Base-by-base conservation (phyloP, 2,113 vertebrate species). In the Chauna torquata region DNA sequence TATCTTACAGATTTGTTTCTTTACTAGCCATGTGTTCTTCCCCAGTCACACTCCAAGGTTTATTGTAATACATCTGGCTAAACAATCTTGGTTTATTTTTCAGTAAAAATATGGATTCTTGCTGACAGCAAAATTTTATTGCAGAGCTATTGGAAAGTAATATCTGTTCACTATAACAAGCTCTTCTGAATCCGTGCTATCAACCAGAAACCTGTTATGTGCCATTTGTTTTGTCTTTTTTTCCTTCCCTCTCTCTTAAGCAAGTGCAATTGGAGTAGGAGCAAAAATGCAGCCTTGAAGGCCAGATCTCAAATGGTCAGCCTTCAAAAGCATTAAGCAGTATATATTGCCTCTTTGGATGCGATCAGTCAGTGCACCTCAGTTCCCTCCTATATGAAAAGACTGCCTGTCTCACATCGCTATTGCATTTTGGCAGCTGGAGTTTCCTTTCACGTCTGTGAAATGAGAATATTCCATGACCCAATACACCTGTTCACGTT, bases 71-170 rank as follows among this genome's bases (percentile, higher is more conserved):
- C 19, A 88, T 75, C 82, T 45, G 16, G 59, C 47, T 96, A 94
- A 97, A 90, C 16, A 92, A 57, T 90, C 72, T 75, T 81, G 50
- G 64, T 83, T 93, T 93, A 78, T 97, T 94, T 96, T 90, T 86
- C 61, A 78, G 59, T 86, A 86, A 94, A 96, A 95, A 81, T 81
- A 94, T 54, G 17, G 71, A 91, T 82, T 93, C 69, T 91, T 88
- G 85, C 70, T 72, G 80, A 80, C 44, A 96, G 91, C 47, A 82
- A 82, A 75, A 92, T 95, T 93, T 95, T 90, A 91, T 86, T 75
- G 55, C 59, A 75, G 40, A 81, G 32, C 17, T 64, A 92, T 75
- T 88, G 81, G 64, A 86, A 95, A 95, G 38, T 86, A 82, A 77
- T 78, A 40, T 86, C 82, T 91, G 64, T 65, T 84, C 61, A 59